Base-by-base conservation (phyloP, 2,113 vertebrate species). In the Lathamus discolor region DNA sequence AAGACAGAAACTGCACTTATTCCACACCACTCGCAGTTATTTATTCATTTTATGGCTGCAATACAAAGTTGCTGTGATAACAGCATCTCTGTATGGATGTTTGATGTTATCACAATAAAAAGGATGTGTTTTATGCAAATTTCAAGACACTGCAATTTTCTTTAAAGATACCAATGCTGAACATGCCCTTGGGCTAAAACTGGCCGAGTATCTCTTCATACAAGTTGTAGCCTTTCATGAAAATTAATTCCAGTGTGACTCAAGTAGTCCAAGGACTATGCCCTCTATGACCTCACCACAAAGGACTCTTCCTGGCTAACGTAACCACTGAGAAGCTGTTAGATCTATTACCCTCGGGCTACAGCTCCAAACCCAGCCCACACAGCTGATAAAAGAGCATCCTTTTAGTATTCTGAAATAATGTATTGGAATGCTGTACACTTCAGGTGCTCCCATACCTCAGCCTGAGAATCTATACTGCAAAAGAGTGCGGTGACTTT, bases 51-150 rank as follows among this genome's bases (percentile, higher is more conserved):
- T 55, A 87, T 3, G 54, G 41, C 51, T 52, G 39, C 41, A 44
- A 39, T 11, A 72, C 10, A 7, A 55, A 87, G 35, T 37, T 54
- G 17, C 59, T 84, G 67, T 24, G 31, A 77, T 46, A 83, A 86
- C 48, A 69, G 27, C 57, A 37, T 51, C 62, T 55, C 51, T 13
- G 7, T 4, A 18, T 2, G 35, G 80, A 84, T 33, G 48, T 25
- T 54, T 83, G 73, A 88, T 69, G n/a, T 82, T 90, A 86, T 39
- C 83, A 49, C 41, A 68, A 70, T 73, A 86, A 83, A 92, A 61
- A 75, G 43, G 83, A 81, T 12, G 54, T 51, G 24, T 39, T 83
- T 59, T 18, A 91, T 48, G 87, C 48, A 74, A 64, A 83, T 88
- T 49, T 44, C 41, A 59, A 83, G 73, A 35, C 17, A 19, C 6